Percentiles rank a stretch among this genome's conserved stretches.
Evolutionary conservation across 2,888 invertebrate genomes (phyloP).

Genomic region (Aphodius sticticus): DNA sequence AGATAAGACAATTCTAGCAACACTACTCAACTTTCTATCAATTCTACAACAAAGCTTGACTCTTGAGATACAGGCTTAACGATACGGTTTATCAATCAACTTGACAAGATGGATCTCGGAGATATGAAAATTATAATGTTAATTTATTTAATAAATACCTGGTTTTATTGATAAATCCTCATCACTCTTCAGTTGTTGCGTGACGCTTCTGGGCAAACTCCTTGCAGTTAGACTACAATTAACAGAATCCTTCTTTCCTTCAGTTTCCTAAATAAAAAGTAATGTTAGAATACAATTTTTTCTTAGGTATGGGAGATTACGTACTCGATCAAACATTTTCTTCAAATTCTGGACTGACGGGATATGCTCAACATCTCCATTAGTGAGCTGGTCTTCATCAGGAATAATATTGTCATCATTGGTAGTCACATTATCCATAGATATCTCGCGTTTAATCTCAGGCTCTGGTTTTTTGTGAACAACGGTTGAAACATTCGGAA

Average conservation of each 20-base stretch:
- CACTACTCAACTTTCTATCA: too few relatives aligned
- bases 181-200: slow-evolving; percentile 68
- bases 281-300: neutral
- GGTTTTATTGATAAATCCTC: slow-evolving; percentile 26
- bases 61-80: too few relatives aligned
- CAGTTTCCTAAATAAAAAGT: slow-evolving; percentile 23
- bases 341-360: slow-evolving; percentile 42
- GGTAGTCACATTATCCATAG: neutral
- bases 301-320: neutral
- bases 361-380: slow-evolving; percentile 23
- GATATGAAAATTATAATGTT: too few relatives aligned
- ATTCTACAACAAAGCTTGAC: too few relatives aligned
- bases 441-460: slow-evolving; percentile 6
- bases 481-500: slow-evolving; percentile 44
- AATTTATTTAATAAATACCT: slow-evolving; percentile 10
- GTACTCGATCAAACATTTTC: slow-evolving; percentile 41
- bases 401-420: slow-evolving; percentile 6
- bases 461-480: slow-evolving; percentile 24
- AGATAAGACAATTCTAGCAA: too few relatives aligned
- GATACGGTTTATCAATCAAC: too few relatives aligned
- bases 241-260: slow-evolving; percentile 44
- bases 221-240: slow-evolving; percentile 79
- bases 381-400: slow-evolving; percentile 5
- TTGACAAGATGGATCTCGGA: too few relatives aligned
- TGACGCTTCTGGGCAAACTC: slow-evolving; percentile 78